Conservation (phyloP, 2,888 invertebrate species). For the Liodrosophila aerea region DNA sequence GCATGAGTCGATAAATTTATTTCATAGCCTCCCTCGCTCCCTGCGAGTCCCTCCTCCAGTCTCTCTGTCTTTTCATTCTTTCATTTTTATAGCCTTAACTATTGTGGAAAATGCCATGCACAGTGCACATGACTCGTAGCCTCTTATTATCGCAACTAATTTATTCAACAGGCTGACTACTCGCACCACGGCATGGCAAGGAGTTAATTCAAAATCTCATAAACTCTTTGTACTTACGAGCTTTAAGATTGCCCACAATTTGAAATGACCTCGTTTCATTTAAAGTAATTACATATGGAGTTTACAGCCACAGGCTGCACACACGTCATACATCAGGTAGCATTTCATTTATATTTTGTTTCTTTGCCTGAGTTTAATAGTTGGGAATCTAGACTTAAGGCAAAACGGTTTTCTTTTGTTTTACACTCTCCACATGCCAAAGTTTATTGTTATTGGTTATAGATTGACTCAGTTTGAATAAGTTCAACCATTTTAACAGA, state of each 20-base stretch:
- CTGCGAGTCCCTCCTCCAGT: not conserved
- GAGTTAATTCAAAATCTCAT: slow-evolving; percentile 12
- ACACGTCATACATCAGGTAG: too few species aligned
- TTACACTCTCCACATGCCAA: too few species aligned
- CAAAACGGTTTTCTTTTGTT: too few species aligned
- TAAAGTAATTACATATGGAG: slow-evolving; percentile 13
- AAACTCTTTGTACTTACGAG: slow-evolving; percentile 24
- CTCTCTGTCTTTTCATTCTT: not conserved
- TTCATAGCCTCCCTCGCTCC: not conserved
- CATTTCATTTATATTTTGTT: slow-evolving; percentile 1
- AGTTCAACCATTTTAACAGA: too few species aligned
- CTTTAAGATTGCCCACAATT: slow-evolving; percentile 33
- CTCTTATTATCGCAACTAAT: slow-evolving; percentile 68
- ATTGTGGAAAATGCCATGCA: slow-evolving; percentile 12
- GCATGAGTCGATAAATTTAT: slow-evolving; percentile 73
- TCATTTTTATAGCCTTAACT: not conserved
- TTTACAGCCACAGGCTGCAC: not conserved
- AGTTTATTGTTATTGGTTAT: too few species aligned
- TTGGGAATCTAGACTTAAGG: too few species aligned
- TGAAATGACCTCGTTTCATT: slow-evolving; percentile 24
- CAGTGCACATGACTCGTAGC: slow-evolving; percentile 25
- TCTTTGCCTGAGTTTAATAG: not conserved
- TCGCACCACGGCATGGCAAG: too few species aligned
- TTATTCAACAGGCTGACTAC: slow-evolving; percentile 60
- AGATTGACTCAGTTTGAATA: too few species aligned